Evolutionary conservation across 2,797 vertebrate genomes (phyloP).

Genomic region (Bovichtus variegatus): DNA sequence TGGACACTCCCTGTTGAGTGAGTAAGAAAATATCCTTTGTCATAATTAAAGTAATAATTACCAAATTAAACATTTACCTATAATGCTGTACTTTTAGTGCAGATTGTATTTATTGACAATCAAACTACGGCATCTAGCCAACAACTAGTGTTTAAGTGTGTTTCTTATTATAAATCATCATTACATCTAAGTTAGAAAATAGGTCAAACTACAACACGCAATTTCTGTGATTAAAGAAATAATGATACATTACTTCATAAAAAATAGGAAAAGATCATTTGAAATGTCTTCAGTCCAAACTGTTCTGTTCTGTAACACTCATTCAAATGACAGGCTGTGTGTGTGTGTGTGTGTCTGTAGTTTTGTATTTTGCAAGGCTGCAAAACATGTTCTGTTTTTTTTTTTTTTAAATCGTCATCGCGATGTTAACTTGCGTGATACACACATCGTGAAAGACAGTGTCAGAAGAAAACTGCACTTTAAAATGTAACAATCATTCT

Average conservation of each 20-base stretch:
- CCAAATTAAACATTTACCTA: not conserved
- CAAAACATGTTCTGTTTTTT: too few species aligned
- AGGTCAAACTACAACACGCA: constrained; percentile 11
- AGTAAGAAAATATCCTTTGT: not conserved
- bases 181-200: not conserved
- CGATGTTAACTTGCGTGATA: too few species aligned
- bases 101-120: not conserved
- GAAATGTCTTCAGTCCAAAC: not conserved
- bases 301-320: not conserved
- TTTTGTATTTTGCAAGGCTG: constrained; percentile 11
- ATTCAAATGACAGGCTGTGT: not conserved
- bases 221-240: not conserved
- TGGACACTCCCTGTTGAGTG: constrained; percentile 21
- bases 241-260: not conserved
- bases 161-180: not conserved
- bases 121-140: not conserved
- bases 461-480: too few species aligned
- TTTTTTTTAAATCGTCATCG: too few species aligned
- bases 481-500: too few species aligned
- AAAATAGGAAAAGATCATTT: not conserved
- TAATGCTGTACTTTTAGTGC: too few species aligned
- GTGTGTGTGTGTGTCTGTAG: constrained; percentile 10
- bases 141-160: not conserved
- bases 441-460: too few species aligned
- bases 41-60: constrained; percentile 7